A percentile compares a stretch with the other conserved stretches of the same genome.
phyloP scores from a whole-genome alignment of 1,140 invertebrate species.

The Anastrepha obliqua region DNA sequence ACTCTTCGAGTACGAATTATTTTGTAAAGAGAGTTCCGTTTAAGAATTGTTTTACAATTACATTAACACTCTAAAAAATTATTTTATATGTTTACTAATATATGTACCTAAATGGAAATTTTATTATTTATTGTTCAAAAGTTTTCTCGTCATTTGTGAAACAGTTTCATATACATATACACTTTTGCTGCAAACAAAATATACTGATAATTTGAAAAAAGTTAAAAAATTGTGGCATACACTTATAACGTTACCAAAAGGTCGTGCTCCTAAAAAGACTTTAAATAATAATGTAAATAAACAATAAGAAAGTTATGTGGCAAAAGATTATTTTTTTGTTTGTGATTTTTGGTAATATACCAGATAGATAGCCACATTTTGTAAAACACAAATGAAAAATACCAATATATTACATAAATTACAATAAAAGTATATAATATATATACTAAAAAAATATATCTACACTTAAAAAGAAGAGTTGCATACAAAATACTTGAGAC shows the following conservation, averaged over 20 bases:
- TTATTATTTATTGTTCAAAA: neutral
- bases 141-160: neutral
- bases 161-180: neutral
- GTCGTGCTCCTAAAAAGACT: constrained; percentile 1
- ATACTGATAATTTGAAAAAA: too few relatives aligned
- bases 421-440: constrained; percentile 8
- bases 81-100: neutral
- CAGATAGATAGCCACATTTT: constrained; percentile 23
- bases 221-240: neutral
- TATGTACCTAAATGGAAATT: neutral
- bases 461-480: constrained; percentile 22
- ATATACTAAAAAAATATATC: neutral
- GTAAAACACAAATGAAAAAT: constrained; percentile 10
- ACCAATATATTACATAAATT: neutral
- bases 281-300: constrained; percentile 9
- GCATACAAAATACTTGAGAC: neutral
- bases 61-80: neutral
- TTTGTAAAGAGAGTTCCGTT: neutral
- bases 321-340: constrained; percentile 7
- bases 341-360: constrained; percentile 33
- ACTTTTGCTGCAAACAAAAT: neutral
- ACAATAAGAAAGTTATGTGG: neutral
- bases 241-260: neutral
- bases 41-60: neutral
- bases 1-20: neutral